These are phyloP conservation scores for Anneissia japonica DNA, from an alignment of 35 echinoderm and acorn worm genomes.

Conservation along the genomic window DNA sequence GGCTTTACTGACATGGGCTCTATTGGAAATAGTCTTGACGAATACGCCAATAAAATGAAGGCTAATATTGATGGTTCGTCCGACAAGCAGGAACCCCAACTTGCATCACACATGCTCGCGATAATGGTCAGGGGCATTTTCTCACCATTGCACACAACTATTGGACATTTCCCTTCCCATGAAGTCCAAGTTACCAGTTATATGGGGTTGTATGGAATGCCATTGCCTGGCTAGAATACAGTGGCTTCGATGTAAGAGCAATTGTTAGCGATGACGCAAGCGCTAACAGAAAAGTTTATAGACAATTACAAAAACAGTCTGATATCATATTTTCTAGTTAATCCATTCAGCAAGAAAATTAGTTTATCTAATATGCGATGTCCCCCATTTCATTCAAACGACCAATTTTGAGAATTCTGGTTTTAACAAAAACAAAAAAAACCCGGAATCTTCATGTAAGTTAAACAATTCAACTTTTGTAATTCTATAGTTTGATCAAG, in stretches of 20 bases:
- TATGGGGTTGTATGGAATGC: constrained; percentile 2
- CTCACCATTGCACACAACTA: not conserved
- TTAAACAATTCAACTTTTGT: too few species aligned
- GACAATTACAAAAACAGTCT: not conserved
- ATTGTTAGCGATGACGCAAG: constrained; percentile 37
- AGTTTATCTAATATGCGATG: constrained; percentile 55
- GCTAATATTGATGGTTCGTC: too few species aligned
- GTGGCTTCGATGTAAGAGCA: constrained; percentile 24
- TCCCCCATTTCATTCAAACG: constrained; percentile 44
- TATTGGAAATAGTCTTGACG: too few species aligned
- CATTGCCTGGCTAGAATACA: not conserved
- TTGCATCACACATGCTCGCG: constrained; percentile 22
- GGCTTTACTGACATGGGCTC: too few species aligned
- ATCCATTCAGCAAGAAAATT: not conserved
- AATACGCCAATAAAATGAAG: too few species aligned
- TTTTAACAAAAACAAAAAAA: constrained; percentile 4
- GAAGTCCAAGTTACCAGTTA: constrained; percentile 19
- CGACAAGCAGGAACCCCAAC: too few species aligned
- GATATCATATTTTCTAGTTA: not conserved
- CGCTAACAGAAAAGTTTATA: constrained; percentile 35
- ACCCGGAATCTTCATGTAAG: too few species aligned
- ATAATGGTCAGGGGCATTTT: constrained; percentile 40
- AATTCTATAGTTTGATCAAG: too few species aligned
- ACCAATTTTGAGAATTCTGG: constrained; percentile 56
- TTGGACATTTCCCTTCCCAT: constrained; percentile 17